These are phyloP conservation scores for Raphicerus campestris DNA, from an alignment of 2,113 vertebrate species.

Conservation along the genomic window DNA sequence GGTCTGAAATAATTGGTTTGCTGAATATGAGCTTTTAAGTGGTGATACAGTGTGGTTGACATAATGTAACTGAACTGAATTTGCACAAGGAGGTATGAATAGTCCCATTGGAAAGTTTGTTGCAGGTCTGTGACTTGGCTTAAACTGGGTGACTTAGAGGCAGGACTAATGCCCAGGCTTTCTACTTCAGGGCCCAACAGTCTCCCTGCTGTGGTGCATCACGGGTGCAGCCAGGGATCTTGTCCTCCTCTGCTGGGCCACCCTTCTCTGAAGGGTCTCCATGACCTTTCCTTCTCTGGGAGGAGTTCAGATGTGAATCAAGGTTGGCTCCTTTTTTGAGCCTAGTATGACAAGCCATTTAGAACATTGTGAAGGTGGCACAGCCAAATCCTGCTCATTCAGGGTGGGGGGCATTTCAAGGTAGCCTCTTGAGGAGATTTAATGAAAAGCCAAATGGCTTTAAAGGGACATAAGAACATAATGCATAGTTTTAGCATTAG, in stretches of 20 bases:
- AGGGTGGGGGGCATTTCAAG: not conserved
- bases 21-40: not conserved
- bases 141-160: not conserved
- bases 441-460: slow-evolving; percentile 41
- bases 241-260: not conserved
- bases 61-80: not conserved
- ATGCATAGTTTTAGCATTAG: slow-evolving; percentile 30
- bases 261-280: not conserved
- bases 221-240: not conserved
- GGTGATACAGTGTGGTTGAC: not conserved
- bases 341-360: not conserved
- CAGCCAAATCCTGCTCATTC: not conserved
- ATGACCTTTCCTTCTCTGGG: not conserved
- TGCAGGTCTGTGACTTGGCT: not conserved
- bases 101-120: not conserved
- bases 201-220: not conserved
- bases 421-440: slow-evolving; percentile 44
- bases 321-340: slow-evolving; percentile 31
- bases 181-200: not conserved
- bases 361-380: not conserved
- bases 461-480: slow-evolving; percentile 13
- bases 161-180: not conserved
- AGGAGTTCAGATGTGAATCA: not conserved
- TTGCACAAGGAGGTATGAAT: not conserved
- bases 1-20: not conserved